Evolutionary conservation across 2,113 vertebrate species (phyloP), one percentile per base, ranked within the genome.

Genomic region (Miniopterus natalensis): DNA sequence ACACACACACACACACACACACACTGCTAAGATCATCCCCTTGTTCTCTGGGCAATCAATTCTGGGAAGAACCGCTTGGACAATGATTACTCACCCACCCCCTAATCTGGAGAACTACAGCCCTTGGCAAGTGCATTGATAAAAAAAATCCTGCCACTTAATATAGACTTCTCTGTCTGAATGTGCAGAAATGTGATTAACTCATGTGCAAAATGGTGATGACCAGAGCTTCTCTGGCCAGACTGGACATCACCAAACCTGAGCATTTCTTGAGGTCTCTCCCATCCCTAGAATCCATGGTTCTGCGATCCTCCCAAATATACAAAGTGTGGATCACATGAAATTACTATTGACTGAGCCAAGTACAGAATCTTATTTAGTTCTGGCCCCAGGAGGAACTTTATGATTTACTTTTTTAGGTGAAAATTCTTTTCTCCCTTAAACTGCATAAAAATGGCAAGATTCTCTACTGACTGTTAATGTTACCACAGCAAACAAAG

Each of bases 401-500:
- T 88, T 68, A 15, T 63, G n/a, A 79, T 88, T 92, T 42, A 66
- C 11, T 63, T 91, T 88, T 36, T 55, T 36, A 92, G 80, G 53
- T 23, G 6, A 96, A 75, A 88, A 65, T 17, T 25, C 31, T 70
- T 47, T 68, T 42, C 29, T 25, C 40, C 47, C 49, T 42, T 78
- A 89, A 85, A 77, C 13, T 88, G 29, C 63, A 27, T 74, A 77
- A 57, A 89, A 73, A 11, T 14, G 47, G 27, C 70, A 80, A n/a
- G 78, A 21, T 63, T 92, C 55, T 84, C 55, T 6, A 20, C 61
- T 63, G 18, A 88, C 36, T 65, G 21, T 65, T 61, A 74, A 74
- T 13, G 31, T 79, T 55, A 88, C 55, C 31, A 63, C 1, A 66
- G 47, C 8, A 42, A 95, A 86, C 49, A 49, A 53, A 61, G 45